Percentiles rank a stretch among this genome's conserved stretches.
phyloP scores from a whole-genome alignment of 2,113 vertebrate genomes.

The Stercorarius parasiticus region DNA sequence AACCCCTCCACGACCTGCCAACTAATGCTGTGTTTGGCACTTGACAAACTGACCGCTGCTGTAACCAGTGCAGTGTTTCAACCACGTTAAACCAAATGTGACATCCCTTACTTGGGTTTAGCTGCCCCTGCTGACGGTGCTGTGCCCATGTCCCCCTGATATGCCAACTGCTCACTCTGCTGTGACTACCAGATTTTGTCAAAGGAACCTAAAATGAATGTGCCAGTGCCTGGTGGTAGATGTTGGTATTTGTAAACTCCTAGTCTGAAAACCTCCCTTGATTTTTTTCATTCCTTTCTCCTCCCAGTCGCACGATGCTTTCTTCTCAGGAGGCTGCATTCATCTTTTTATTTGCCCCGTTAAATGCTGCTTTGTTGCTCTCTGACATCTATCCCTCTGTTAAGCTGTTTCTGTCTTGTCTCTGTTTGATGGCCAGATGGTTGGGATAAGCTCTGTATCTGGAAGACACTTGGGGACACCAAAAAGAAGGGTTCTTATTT shows the following conservation, averaged over 20 bases:
- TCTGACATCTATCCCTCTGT: not conserved
- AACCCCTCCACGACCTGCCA: not conserved
- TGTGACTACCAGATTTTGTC: not conserved
- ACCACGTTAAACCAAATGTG: fast-evolving
- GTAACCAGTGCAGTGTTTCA: not conserved
- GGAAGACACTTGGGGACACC: not conserved
- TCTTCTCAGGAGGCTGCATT: not conserved
- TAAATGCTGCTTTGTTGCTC: not conserved
- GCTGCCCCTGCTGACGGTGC: not conserved
- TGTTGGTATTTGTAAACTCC: not conserved
- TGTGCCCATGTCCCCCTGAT: not conserved
- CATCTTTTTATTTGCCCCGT: not conserved
- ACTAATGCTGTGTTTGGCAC: not conserved
- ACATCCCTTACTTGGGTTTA: fast-evolving
- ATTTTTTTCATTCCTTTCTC: not conserved
- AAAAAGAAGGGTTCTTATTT: not conserved
- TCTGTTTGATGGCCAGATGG: not conserved
- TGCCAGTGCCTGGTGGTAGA: not conserved
- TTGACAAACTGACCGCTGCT: not conserved
- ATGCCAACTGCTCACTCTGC: not conserved
- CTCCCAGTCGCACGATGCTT: not conserved
- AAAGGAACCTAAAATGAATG: not conserved
- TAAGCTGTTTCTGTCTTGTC: not conserved
- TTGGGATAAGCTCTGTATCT: not conserved
- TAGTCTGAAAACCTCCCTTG: not conserved